Conservation (phyloP, 1,140 invertebrate genomes). For the Drosophila grimshawi region DNA sequence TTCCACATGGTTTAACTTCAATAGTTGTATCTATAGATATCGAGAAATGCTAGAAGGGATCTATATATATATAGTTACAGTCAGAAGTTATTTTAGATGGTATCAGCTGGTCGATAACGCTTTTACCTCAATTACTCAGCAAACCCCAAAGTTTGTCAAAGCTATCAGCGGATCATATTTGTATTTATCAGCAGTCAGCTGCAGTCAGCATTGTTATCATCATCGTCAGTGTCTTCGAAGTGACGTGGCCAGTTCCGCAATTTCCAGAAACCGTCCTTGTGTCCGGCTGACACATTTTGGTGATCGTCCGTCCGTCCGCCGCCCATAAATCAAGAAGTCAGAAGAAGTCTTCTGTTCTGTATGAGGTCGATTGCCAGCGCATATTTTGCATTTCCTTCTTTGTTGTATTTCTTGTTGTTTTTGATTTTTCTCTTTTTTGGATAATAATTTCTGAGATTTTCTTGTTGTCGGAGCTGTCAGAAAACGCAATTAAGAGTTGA, state of each 20-base stretch:
- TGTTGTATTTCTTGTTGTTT: too few species aligned
- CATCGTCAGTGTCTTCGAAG: conserved; percentile 1
- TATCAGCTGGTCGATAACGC: too few species aligned
- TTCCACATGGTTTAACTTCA: too few species aligned
- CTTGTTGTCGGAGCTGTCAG: conserved; percentile 11
- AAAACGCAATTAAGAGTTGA: conserved; percentile 17
- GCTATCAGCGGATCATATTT: too few species aligned
- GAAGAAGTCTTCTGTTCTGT: conserved; percentile 6
- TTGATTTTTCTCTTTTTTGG: conserved; percentile 16
- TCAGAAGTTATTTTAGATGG: too few species aligned
- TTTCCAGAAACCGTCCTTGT: conserved; percentile 43
- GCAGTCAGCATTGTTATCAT: conserved; percentile 1
- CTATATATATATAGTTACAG: too few species aligned
- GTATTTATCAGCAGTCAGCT: neutral
- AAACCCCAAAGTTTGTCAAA: too few species aligned
- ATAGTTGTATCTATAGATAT: too few species aligned
- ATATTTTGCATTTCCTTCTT: conserved; percentile 1
- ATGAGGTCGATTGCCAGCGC: conserved; percentile 23
- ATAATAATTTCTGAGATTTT: conserved; percentile 22
- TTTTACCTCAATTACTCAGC: too few species aligned
- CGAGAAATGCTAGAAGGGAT: too few species aligned
- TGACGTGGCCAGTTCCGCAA: conserved; percentile 17
- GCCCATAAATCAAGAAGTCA: conserved; percentile 21
- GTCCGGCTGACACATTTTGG: conserved; percentile 36
- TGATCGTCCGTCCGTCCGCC: neutral